Base-by-base conservation (phyloP, 2,113 vertebrate genomes). In the Pelusios castaneus region DNA sequence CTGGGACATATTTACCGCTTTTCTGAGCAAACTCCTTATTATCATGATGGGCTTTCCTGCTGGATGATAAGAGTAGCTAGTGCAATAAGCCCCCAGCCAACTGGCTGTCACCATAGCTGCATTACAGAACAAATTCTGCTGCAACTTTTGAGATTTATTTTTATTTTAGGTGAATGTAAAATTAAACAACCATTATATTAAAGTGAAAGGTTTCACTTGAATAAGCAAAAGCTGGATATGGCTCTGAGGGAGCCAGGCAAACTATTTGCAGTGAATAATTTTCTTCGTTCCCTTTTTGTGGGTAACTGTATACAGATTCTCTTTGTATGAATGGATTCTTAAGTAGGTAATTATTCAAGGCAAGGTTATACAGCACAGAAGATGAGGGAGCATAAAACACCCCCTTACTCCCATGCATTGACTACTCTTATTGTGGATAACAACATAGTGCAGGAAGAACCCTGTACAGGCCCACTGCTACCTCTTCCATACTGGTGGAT, bases 11-110 rank as follows among this genome's bases (percentile, higher is more conserved):
- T 49, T 29, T 29, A 34, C 21, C 78, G 34, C 58, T 91, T 77
- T 87, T 52, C 84, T 54, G 92, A 83, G 84, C 49, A 91, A 87
- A 85, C 82, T 73, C 58, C 41, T 82, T 52, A 87, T 95, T 92
- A 94, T 80, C 86, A 38, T 81, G 67, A 94, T 92, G 82, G 82
- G 54, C 77, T 89, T 96, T 88, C 43, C 60, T 24, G 75, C 38
- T 77, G 92, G 80, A 95, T 90, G 38, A 91, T 91, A 90, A 8
- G 88, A 93, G 86, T 27, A 82, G 21, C 17, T 41, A 70, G 58
- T 49, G 58, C 56, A 77, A 17, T n/a, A 80, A 45, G 89, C 17
- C 16, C 4, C 85, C 80, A 84, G 75, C 22, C 82, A 85, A n/a
- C 70, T 91, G 56, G 19, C 94, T 90, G 81, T 77, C 29, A 70